Evolutionary conservation across 2,113 vertebrate genomes (phyloP).

Genomic region (Cynoglossus semilaevis): DNA sequence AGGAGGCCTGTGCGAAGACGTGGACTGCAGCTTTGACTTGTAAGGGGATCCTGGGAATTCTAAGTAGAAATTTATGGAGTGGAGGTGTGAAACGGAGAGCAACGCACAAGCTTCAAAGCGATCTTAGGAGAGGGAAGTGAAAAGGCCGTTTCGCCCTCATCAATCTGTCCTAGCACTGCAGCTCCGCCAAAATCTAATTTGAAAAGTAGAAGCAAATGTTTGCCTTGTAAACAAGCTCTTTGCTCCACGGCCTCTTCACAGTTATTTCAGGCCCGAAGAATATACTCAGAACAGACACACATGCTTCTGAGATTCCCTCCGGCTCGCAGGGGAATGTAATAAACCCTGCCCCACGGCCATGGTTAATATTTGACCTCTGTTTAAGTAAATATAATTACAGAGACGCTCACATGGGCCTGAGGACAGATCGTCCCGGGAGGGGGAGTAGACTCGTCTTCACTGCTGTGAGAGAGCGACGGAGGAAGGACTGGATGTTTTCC

Average conservation of each 20-base stretch:
- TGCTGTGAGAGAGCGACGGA: conserved; percentile 7
- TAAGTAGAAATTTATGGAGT: not conserved
- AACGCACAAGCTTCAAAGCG: not conserved
- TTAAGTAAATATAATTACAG: conserved; percentile 55
- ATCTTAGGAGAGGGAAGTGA: not conserved
- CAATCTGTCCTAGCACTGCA: conserved; percentile 15
- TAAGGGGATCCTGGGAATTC: not conserved
- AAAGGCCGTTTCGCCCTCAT: conserved; percentile 12
- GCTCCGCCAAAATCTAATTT: conserved; percentile 48
- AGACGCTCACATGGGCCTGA: conserved; percentile 26
- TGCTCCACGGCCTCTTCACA: conserved; percentile 40
- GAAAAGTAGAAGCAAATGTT: conserved; percentile 66
- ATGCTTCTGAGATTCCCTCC: conserved; percentile 40
- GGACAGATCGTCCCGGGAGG: conserved; percentile 20
- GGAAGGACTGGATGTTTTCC: conserved; percentile 38
- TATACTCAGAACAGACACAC: conserved; percentile 45
- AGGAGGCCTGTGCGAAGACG: no score
- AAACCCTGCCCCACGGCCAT: conserved; percentile 31
- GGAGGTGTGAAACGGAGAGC: not conserved
- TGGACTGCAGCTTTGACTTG: not conserved
- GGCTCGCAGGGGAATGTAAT: conserved; percentile 26
- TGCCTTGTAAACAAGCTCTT: conserved; percentile 58
- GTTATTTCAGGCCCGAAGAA: conserved; percentile 56
- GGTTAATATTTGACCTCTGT: conserved; percentile 62
- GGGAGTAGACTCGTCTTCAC: conserved; percentile 32